Evolutionary conservation across 1,140 invertebrate genomes (phyloP).

Genomic region (Drosophila funebris): DNA sequence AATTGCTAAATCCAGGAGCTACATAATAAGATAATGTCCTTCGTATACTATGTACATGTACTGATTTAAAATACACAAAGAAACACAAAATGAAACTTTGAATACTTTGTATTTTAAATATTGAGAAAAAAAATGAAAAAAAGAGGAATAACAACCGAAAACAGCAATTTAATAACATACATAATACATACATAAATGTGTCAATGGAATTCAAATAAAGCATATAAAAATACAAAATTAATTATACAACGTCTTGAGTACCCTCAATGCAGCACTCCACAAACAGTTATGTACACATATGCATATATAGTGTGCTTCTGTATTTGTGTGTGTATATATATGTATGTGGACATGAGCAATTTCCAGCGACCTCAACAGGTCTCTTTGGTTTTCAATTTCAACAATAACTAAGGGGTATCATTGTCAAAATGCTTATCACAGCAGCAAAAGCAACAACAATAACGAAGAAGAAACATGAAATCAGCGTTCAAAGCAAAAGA

Average conservation of each 20-base stretch:
- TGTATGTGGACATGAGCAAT: slow-evolving; percentile 2
- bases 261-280: neutral
- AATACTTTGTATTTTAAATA: slow-evolving; percentile 79
- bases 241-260: slow-evolving; percentile 5
- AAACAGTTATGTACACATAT: neutral
- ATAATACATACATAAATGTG: slow-evolving; percentile 71
- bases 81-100: slow-evolving; percentile 57
- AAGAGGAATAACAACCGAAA: too few relatives aligned
- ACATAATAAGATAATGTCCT: slow-evolving; percentile 72
- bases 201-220: slow-evolving; percentile 80
- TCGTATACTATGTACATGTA: slow-evolving; percentile 81
- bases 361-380: slow-evolving; percentile 42
- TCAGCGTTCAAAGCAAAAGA: slow-evolving; percentile 52
- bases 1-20: slow-evolving; percentile 67
- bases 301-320: neutral
- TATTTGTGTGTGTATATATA: neutral
- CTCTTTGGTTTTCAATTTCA: slow-evolving; percentile 39
- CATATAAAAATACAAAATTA: slow-evolving; percentile 52
- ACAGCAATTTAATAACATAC: slow-evolving; percentile 55
- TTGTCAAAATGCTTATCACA: slow-evolving; percentile 55
- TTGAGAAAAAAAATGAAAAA: slow-evolving; percentile 45
- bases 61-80: slow-evolving; percentile 66
- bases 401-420: neutral
- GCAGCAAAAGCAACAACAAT: slow-evolving; percentile 46
- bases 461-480: slow-evolving; percentile 36